These are phyloP conservation scores for Zaprionus tsacasi DNA, from an alignment of 1,140 invertebrate genomes.

Conservation along the genomic window DNA sequence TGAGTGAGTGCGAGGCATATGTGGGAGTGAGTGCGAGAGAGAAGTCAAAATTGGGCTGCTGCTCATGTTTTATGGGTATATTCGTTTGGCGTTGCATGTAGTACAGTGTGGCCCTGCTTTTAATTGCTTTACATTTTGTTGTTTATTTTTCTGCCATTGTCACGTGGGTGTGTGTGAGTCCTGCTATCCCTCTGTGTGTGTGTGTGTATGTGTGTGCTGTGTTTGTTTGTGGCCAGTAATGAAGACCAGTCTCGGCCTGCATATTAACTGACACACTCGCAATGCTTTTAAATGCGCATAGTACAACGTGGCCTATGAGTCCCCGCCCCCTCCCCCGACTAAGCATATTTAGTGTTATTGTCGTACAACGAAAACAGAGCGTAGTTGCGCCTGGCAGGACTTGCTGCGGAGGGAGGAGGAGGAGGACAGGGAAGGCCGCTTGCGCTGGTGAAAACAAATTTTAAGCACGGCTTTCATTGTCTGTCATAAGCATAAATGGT, in stretches of 20 bases:
- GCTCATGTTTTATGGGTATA: constrained; percentile 78
- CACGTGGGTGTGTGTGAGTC: constrained; percentile 16
- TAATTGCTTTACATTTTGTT: constrained; percentile 81
- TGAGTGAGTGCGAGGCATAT: not conserved
- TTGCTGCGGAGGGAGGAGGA: not conserved
- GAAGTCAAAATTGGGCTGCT: constrained; percentile 69
- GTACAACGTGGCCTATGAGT: not conserved
- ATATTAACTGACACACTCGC: constrained; percentile 74
- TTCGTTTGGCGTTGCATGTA: constrained; percentile 62
- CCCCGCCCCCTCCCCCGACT: constrained; percentile 27
- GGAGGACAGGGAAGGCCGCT: not conserved
- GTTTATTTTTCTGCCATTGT: constrained; percentile 63
- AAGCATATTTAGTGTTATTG: constrained; percentile 74
- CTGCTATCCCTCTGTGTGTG: constrained; percentile 11
- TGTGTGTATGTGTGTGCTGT: constrained; percentile 1
- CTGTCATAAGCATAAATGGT: constrained; percentile 79
- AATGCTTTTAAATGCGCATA: constrained; percentile 69
- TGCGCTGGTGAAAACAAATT: constrained; percentile 35
- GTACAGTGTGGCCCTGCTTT: constrained; percentile 64
- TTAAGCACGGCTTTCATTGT: constrained; percentile 60
- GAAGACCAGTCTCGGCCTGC: constrained; percentile 73
- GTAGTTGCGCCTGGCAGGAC: not conserved
- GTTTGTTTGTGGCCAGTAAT: constrained; percentile 58
- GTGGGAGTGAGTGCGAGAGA: constrained; percentile 4
- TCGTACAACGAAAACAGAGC: constrained; percentile 53